Percentiles rank a stretch among this genome's conserved stretches.
These are phyloP conservation scores for Morone chrysops DNA, from an alignment of 2,113 vertebrate species.

Conservation along the genomic window DNA sequence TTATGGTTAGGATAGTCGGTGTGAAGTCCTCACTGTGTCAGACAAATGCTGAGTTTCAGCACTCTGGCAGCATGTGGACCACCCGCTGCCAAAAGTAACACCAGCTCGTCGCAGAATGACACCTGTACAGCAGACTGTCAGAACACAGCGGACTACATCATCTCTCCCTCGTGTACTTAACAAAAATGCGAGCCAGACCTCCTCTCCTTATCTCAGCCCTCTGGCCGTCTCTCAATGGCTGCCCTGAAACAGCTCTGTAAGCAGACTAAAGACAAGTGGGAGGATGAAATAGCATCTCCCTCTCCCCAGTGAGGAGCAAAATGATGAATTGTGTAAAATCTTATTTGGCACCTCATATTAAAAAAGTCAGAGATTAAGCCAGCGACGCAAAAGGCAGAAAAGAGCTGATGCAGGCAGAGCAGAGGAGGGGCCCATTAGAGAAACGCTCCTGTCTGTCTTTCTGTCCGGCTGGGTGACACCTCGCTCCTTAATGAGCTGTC, in stretches of 20 bases:
- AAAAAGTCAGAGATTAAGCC: constrained; percentile 68
- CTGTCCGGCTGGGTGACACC: constrained; percentile 66
- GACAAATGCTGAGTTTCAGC: constrained; percentile 16
- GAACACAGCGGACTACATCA: not conserved
- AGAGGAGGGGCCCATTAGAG: constrained; percentile 63
- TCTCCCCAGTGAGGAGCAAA: constrained; percentile 57
- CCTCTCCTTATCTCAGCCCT: constrained; percentile 39
- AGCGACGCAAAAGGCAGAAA: constrained; percentile 58
- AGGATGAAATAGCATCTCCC: constrained; percentile 69
- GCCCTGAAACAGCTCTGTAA: constrained; percentile 73
- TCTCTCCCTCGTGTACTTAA: not conserved
- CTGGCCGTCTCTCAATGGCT: constrained; percentile 42
- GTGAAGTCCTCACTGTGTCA: constrained; percentile 6
- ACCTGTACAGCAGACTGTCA: constrained; percentile 42
- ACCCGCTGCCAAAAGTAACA: constrained; percentile 29
- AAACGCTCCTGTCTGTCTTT: constrained; percentile 58
- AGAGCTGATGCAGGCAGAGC: constrained; percentile 71
- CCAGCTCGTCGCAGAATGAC: constrained; percentile 37
- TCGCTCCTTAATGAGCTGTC: constrained; percentile 76
- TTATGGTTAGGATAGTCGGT: not conserved
- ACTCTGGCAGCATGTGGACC: constrained; percentile 5
- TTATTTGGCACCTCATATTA: constrained; percentile 74
- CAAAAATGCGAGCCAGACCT: constrained; percentile 6
- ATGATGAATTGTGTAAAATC: constrained; percentile 82
- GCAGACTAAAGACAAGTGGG: constrained; percentile 73